Evolutionary conservation across 2,888 invertebrate species (phyloP).

Genomic region (Drosophila testacea): DNA sequence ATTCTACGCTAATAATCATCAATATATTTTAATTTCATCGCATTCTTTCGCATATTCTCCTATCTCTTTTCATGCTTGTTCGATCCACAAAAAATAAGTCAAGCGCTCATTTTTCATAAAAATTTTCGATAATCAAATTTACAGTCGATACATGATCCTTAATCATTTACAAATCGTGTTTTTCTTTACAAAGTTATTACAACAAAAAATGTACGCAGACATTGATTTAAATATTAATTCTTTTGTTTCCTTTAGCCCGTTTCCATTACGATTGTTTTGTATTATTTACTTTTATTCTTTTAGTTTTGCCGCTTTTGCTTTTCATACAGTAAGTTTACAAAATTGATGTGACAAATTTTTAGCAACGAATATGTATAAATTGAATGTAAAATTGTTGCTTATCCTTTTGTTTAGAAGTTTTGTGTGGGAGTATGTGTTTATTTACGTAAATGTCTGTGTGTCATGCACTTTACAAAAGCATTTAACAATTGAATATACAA

Average conservation of each 20-base stretch:
- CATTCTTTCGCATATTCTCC: neutral
- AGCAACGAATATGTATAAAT: constrained; percentile 30
- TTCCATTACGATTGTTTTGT: constrained; percentile 15
- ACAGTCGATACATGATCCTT: constrained; percentile 48
- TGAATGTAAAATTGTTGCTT: constrained; percentile 26
- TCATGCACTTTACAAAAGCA: constrained; percentile 61
- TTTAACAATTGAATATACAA: constrained; percentile 60
- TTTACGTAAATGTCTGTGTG: constrained; percentile 15
- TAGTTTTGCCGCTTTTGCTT: constrained; percentile 17
- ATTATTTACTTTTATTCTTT: constrained; percentile 2
- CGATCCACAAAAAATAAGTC: constrained; percentile 47
- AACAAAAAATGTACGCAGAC: constrained; percentile 39
- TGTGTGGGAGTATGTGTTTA: constrained; percentile 5
- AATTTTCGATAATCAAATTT: constrained; percentile 38
- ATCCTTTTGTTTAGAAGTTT: constrained; percentile 7
- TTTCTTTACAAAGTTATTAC: constrained; percentile 49
- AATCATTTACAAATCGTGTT: constrained; percentile 60
- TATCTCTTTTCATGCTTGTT: neutral
- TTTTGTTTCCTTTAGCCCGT: neutral
- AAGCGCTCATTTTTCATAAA: constrained; percentile 36
- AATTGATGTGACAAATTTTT: constrained; percentile 12
- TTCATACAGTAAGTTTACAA: constrained; percentile 15
- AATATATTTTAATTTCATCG: constrained; percentile 14
- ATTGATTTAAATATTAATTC: constrained; percentile 1
- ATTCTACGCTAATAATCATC: constrained; percentile 56